Base-by-base conservation (phyloP, 2,113 vertebrate genomes). In the Syngnathoides biaculeatus region DNA sequence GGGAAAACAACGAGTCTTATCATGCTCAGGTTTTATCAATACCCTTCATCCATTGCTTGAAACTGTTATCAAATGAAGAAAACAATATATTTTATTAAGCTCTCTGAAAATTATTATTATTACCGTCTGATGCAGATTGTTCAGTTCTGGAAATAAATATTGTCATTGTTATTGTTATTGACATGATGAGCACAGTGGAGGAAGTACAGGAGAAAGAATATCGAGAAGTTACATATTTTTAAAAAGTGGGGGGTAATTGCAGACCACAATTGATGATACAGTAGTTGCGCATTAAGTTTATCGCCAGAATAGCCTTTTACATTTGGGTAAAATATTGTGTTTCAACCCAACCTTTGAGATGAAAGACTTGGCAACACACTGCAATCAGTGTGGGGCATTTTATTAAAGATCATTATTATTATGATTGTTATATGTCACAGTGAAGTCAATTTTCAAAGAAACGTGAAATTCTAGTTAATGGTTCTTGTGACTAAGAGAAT, bases 11-110 rank as follows among this genome's bases (percentile, higher is more conserved):
- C 59, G 39, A 53, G 60, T 24, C 62, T 67, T 50, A 40, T 43
- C 58, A 13, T 52, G n/a, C 52, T 77, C 48, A 43, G 24, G 52
- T 66, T 53, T 62, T 47, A 71, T 30, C 20, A 40, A 53, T 43
- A 69, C 27, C 50, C 67, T 78, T 43, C 58, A 72, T 65, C 70
- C 40, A 74, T 79, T 65, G 76, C 38, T 22, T 47, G 38, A 56
- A 68, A 78, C 39, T 68, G 53, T 53, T 57, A n/a, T 40, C 55
- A 68, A 35, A 55, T 65, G 58, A 73, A 65, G 61, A 4, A 65
- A 55, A 62, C 38, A 64, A 45, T 55, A 58, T 71, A n/a, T 68
- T 45, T 48, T 13, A 60, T 55, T 52, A 43, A 63, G 19, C 56
- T 66, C 6, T 77, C 39, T 66, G 30, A 35, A 35, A 6, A 35